Conservation (phyloP, 2,797 vertebrate genomes). For the Labroides dimidiatus region DNA sequence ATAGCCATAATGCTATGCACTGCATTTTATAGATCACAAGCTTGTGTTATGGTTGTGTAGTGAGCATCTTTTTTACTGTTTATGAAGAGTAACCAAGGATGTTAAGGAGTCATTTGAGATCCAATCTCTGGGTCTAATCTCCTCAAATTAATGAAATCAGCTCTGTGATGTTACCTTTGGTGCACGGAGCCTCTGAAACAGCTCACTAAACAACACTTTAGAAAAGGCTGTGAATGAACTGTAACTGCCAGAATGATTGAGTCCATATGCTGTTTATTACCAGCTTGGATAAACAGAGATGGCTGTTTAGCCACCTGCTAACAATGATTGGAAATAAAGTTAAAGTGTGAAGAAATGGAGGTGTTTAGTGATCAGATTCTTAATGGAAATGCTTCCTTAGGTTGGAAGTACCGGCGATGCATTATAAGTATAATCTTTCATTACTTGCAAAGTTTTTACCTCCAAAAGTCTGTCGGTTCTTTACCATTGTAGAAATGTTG, state of each 20-base stretch:
- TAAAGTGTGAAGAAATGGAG: too few relatives aligned
- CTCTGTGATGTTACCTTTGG: background rate
- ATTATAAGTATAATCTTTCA: too few relatives aligned
- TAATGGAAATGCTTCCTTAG: too few relatives aligned
- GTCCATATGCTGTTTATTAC: too few relatives aligned
- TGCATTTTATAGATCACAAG: background rate
- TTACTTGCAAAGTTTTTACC: too few relatives aligned
- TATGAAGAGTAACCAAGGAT: background rate
- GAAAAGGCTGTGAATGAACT: background rate
- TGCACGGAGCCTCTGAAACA: background rate
- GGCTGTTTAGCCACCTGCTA: constrained; percentile 4
- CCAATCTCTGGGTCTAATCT: background rate
- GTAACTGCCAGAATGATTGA: background rate
- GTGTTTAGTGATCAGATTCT: too few relatives aligned
- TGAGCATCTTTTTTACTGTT: background rate
- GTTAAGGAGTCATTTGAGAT: background rate
- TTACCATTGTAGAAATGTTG: too few relatives aligned
- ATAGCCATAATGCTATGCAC: background rate
- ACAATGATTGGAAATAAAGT: background rate
- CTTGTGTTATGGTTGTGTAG: background rate
- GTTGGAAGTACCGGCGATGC: too few relatives aligned
- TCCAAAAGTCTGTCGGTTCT: too few relatives aligned
- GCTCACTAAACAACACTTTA: background rate
- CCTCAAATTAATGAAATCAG: background rate
- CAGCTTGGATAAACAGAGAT: background rate